phyloP scores from a whole-genome alignment of 2,888 invertebrate species.

The Agonopterix heracliana region DNA sequence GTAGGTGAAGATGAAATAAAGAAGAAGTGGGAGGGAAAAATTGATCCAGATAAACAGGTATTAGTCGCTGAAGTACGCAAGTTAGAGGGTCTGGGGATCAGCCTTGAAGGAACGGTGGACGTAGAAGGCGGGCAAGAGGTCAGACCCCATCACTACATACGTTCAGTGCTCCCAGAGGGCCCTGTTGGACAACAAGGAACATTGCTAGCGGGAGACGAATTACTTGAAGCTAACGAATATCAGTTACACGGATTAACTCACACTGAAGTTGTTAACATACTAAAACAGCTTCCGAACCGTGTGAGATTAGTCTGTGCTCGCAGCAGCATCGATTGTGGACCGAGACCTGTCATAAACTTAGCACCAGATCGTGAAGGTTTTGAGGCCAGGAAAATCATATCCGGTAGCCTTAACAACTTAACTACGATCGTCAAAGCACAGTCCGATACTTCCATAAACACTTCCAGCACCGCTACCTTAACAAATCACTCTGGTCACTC shows the following conservation, averaged over 20 bases:
- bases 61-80: conserved; percentile 95
- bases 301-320: conserved; percentile 95
- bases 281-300: conserved; percentile 93
- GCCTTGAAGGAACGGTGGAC: conserved; percentile 98
- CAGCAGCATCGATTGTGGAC: conserved; percentile 79
- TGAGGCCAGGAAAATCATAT: conserved; percentile 87
- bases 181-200: conserved; percentile 95
- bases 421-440: conserved; percentile 92
- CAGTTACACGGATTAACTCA: conserved; percentile 94
- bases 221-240: conserved; percentile 96
- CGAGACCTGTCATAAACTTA: conserved; percentile 84
- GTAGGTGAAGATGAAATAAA: conserved; percentile 79
- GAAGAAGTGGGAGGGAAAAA: conserved; percentile 86
- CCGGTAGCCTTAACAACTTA: conserved; percentile 90
- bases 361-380: conserved; percentile 87
- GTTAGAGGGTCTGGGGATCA: conserved; percentile 96
- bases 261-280: conserved; percentile 95
- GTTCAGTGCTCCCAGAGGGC: conserved; percentile 96
- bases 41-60: conserved; percentile 90
- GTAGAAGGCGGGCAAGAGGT: conserved; percentile 98
- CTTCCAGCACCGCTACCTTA: conserved; percentile 88
- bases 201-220: conserved; percentile 96
- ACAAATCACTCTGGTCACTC: conserved; percentile 80
- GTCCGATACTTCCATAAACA: conserved; percentile 94
- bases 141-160: conserved; percentile 98